A percentile compares a stretch with the other conserved stretches of the same genome.
Conservation (phyloP, 2,797 vertebrate species). For the Brachymystax lenok region DNA sequence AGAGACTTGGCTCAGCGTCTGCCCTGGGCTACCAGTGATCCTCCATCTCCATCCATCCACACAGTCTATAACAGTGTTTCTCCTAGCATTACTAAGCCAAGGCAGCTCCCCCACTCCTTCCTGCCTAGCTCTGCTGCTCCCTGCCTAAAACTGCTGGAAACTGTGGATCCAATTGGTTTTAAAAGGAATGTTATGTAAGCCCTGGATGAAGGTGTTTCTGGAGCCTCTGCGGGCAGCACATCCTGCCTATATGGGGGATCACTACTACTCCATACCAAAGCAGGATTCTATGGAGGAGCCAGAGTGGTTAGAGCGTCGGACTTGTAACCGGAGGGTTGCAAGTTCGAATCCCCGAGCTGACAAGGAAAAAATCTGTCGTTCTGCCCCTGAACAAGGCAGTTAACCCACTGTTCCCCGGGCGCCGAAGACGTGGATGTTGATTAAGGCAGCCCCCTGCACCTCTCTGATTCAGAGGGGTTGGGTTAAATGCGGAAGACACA, state of each 20-base stretch:
- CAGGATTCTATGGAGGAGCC: neutral
- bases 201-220: conserved; percentile 51
- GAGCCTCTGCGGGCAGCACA: neutral
- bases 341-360: too few relatives aligned
- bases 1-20: conserved; percentile 93
- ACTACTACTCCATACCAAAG: conserved; percentile 56
- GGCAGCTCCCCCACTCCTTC: conserved; percentile 61
- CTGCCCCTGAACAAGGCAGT: too few relatives aligned
- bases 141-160: too few relatives aligned
- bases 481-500: too few relatives aligned
- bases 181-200: conserved; percentile 46
- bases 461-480: too few relatives aligned
- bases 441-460: too few relatives aligned
- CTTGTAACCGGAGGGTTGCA: too few relatives aligned
- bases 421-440: too few relatives aligned
- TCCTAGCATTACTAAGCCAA: conserved; percentile 65
- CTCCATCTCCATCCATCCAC: conserved; percentile 76
- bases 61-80: conserved; percentile 71
- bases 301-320: too few relatives aligned
- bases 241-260: neutral
- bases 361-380: too few relatives aligned
- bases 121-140: conserved; percentile 77
- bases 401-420: too few relatives aligned
- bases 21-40: conserved; percentile 94
- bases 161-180: neutral